Percentiles rank a stretch among this genome's conserved stretches.
Evolutionary conservation across 2,113 vertebrate species (phyloP).

Genomic region (Python bivittatus): DNA sequence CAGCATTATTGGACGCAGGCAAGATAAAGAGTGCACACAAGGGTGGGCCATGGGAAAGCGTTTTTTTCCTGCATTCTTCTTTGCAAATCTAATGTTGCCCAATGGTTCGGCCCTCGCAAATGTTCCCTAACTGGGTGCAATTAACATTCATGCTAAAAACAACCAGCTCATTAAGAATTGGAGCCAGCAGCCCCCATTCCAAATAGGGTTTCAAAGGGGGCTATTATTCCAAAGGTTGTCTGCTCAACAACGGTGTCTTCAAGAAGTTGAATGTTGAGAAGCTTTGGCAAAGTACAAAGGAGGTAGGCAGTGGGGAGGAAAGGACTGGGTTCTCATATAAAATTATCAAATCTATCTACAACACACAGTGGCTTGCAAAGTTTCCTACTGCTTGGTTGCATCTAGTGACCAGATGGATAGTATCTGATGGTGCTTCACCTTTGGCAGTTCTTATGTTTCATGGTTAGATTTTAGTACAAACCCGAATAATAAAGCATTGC

Average conservation of each 20-base stretch:
- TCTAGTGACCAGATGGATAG: no score
- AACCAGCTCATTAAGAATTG: neutral
- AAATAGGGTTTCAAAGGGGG: neutral
- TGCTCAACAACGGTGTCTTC: neutral
- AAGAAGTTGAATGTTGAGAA: neutral
- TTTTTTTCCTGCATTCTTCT: slow-evolving; percentile 25
- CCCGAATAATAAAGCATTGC: no score
- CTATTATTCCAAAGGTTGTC: neutral
- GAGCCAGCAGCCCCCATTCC: neutral
- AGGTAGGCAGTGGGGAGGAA: neutral
- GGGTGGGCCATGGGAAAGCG: neutral
- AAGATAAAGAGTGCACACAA: neutral
- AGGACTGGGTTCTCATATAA: neutral
- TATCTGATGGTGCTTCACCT: no score
- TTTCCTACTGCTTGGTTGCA: no score
- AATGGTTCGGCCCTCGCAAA: neutral
- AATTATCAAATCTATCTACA: no score
- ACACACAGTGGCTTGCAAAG: no score
- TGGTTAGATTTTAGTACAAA: no score
- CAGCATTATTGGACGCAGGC: slow-evolving; percentile 23
- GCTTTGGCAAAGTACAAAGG: neutral
- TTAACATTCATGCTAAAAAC: neutral
- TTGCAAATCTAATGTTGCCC: neutral
- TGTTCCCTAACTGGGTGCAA: neutral
- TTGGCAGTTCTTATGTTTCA: no score